Conservation (phyloP, 2,888 invertebrate species). For the Lasioglossum villosulum region DNA sequence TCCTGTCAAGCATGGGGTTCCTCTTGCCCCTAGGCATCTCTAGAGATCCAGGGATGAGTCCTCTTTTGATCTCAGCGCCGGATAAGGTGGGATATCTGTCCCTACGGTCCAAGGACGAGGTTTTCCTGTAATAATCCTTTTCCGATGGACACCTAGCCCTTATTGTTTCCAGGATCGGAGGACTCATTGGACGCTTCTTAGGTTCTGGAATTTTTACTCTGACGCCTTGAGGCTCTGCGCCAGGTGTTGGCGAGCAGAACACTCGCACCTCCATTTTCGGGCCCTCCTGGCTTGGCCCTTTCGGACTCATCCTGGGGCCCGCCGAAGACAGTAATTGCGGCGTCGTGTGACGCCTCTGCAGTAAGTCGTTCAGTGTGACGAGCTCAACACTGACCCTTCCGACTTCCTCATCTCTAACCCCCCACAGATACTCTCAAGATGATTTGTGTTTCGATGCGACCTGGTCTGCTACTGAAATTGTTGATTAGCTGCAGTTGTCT, state of each 20-base stretch:
- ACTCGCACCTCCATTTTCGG: conserved; percentile 81
- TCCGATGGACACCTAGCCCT: conserved; percentile 80
- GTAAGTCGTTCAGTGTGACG: conserved; percentile 76
- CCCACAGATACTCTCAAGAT: neutral
- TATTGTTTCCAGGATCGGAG: conserved; percentile 69
- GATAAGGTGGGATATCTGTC: conserved; percentile 81
- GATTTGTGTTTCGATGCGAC: neutral
- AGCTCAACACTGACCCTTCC: neutral
- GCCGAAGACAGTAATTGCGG: conserved; percentile 54
- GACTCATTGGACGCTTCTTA: conserved; percentile 78
- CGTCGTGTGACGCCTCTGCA: conserved; percentile 78
- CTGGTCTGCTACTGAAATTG: neutral
- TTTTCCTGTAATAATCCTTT: conserved; percentile 81
- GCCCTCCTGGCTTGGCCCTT: conserved; percentile 78
- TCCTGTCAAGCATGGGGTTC: conserved; percentile 81
- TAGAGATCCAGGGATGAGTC: conserved; percentile 57
- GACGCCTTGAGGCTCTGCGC: conserved; percentile 80
- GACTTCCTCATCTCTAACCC: neutral
- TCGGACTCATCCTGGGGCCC: conserved; percentile 79
- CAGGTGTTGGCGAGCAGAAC: conserved; percentile 79
- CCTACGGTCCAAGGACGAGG: conserved; percentile 78
- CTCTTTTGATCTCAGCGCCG: conserved; percentile 78
- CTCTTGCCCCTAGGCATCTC: conserved; percentile 62
- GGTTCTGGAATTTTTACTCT: conserved; percentile 82
- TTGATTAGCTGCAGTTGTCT: neutral